Evolutionary conservation across 2,113 vertebrate genomes (phyloP).

Genomic region (Chloebia gouldiae): DNA sequence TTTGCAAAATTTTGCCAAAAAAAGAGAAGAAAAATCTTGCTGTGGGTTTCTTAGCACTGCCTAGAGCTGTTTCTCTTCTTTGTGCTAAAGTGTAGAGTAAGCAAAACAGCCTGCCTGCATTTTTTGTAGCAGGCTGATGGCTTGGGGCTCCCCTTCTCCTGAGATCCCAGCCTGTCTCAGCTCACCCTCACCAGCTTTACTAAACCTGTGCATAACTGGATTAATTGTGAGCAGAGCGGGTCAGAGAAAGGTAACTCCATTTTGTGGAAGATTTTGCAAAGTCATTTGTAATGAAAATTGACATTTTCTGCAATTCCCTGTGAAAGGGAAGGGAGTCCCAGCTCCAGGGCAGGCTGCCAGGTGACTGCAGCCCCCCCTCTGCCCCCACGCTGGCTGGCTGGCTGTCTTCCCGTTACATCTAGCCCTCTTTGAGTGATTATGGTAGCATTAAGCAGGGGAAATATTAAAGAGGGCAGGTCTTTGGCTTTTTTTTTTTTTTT

Average conservation of each 20-base stretch:
- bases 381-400: not conserved
- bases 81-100: not conserved
- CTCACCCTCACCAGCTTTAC: not conserved
- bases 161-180: not conserved
- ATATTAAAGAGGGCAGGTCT: not conserved
- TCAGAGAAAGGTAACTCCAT: slow-evolving; percentile 1
- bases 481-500: not conserved
- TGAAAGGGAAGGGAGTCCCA: not conserved
- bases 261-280: slow-evolving; percentile 26
- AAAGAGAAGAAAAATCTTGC: not conserved
- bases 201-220: not conserved
- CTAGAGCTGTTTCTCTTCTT: not conserved
- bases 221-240: not conserved
- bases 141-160: not conserved
- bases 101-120: not conserved
- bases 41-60: not conserved
- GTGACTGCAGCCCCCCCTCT: not conserved
- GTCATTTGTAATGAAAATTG: slow-evolving; percentile 24
- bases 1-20: not conserved
- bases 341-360: slow-evolving; percentile 9
- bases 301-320: not conserved
- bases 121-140: not conserved
- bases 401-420: not conserved
- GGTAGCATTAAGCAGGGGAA: not conserved
- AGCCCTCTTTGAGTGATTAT: not conserved